Conservation (phyloP, 2,888 invertebrate genomes). For the Andricus quercusramuli region DNA sequence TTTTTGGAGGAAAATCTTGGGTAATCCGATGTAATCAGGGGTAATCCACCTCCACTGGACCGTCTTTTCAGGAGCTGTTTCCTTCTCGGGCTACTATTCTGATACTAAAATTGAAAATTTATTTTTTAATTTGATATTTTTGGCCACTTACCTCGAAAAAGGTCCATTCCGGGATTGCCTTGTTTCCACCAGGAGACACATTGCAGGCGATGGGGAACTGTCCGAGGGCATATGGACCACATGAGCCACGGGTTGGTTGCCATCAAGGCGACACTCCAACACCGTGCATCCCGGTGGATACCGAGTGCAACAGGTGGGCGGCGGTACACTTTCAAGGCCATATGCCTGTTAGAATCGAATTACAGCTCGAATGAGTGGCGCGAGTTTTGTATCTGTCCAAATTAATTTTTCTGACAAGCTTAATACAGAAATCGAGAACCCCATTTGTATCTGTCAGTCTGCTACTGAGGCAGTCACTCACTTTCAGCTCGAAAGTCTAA, state of each 20-base stretch:
- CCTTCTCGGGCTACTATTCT: no score
- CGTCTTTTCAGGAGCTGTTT: no score
- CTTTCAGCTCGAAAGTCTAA: neutral
- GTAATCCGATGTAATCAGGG: no score
- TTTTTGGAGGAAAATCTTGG: no score
- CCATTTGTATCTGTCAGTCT: neutral
- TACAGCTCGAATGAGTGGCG: conserved; percentile 47
- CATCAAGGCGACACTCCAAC: conserved; percentile 64
- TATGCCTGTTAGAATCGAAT: conserved; percentile 61
- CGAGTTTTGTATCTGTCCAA: neutral
- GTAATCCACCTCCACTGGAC: no score
- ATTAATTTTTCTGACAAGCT: conserved; percentile 3
- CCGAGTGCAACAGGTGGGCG: conserved; percentile 57
- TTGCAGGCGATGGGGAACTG: conserved; percentile 42
- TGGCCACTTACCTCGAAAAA: conserved; percentile 56
- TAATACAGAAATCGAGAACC: neutral
- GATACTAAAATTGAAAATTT: no score
- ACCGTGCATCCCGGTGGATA: conserved; percentile 64
- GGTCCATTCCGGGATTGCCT: conserved; percentile 57
- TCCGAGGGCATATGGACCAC: conserved; percentile 61
- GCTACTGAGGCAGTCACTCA: neutral
- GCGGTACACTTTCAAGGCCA: conserved; percentile 50
- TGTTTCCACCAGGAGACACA: conserved; percentile 54
- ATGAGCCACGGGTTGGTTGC: conserved; percentile 62
- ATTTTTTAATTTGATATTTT: neutral